phyloP scores from a whole-genome alignment of 2,888 invertebrate genomes.

The Hipparchia sbordonii region DNA sequence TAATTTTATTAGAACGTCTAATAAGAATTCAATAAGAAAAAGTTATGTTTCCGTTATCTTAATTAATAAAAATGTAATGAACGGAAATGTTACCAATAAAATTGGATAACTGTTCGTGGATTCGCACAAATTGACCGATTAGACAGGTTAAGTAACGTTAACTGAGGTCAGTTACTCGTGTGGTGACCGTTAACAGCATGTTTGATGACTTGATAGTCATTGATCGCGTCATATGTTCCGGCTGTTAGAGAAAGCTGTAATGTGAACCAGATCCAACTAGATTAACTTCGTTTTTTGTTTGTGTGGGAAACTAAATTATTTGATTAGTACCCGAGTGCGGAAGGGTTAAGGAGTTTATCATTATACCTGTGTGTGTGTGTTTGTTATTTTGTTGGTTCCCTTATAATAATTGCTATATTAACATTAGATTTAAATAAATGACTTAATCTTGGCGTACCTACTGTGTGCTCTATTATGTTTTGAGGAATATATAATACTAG shows the following conservation, averaged over 20 bases:
- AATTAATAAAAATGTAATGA: constrained; percentile 1
- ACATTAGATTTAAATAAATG: too few species aligned
- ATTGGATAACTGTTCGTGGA: constrained; percentile 30
- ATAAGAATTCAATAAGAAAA: constrained; percentile 10
- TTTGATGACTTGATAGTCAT: constrained; percentile 26
- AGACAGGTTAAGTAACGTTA: constrained; percentile 41
- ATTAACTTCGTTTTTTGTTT: constrained; percentile 13
- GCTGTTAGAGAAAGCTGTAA: constrained; percentile 39
- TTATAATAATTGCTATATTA: neutral
- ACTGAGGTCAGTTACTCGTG: constrained; percentile 41
- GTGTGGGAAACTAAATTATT: neutral
- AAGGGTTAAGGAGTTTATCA: neutral
- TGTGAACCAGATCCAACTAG: constrained; percentile 35
- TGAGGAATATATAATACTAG: too few species aligned
- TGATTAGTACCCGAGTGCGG: neutral
- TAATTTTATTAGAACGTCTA: neutral
- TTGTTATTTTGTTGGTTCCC: neutral
- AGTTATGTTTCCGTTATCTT: constrained; percentile 7
- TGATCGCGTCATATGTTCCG: constrained; percentile 40
- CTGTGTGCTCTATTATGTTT: too few species aligned
- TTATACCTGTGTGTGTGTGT: neutral
- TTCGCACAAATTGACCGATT: constrained; percentile 39
- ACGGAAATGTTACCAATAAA: constrained; percentile 10
- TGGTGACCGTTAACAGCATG: constrained; percentile 38
- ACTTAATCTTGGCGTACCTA: too few species aligned